Conservation (phyloP, 2,113 vertebrate species). For the Laticauda laticaudata region DNA sequence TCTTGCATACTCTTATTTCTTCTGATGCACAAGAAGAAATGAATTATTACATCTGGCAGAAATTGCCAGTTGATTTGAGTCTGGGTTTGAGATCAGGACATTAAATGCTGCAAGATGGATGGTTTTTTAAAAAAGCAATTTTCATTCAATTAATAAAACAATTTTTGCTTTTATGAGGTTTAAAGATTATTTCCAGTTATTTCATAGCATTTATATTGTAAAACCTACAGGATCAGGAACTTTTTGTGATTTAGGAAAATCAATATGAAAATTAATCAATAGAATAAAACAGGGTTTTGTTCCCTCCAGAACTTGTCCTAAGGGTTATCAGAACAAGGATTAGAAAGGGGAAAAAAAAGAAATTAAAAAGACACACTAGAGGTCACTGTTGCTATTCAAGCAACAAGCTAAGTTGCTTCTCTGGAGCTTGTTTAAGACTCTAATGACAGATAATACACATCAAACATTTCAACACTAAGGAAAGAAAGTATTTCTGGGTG, state of each 20-base stretch:
- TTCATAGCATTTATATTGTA: conserved; percentile 54
- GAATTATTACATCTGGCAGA: conserved; percentile 50
- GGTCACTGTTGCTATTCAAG: conserved; percentile 80
- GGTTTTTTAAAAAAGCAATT: conserved; percentile 53
- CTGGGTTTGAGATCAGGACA: conserved; percentile 40
- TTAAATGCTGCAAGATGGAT: conserved; percentile 51
- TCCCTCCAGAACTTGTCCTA: conserved; percentile 69
- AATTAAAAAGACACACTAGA: conserved; percentile 75
- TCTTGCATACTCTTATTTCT: conserved; percentile 48
- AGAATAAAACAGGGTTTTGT: conserved; percentile 51
- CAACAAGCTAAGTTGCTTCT: conserved; percentile 47
- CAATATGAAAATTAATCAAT: conserved; percentile 72
- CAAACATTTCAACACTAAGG: conserved; percentile 43
- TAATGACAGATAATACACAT: conserved; percentile 42
- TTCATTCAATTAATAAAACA: conserved; percentile 64
- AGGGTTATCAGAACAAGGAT: conserved; percentile 67
- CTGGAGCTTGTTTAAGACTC: conserved; percentile 40
- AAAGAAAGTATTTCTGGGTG: conserved; percentile 45
- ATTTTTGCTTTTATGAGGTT: conserved; percentile 50
- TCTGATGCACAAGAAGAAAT: conserved; percentile 40
- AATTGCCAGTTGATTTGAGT: conserved; percentile 45
- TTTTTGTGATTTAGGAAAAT: conserved; percentile 57
- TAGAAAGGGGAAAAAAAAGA: conserved; percentile 54
- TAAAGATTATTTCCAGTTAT: conserved; percentile 15
- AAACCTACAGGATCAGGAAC: conserved; percentile 68